phyloP scores from a whole-genome alignment of 2,888 invertebrate genomes.

The Erannis defoliaria region DNA sequence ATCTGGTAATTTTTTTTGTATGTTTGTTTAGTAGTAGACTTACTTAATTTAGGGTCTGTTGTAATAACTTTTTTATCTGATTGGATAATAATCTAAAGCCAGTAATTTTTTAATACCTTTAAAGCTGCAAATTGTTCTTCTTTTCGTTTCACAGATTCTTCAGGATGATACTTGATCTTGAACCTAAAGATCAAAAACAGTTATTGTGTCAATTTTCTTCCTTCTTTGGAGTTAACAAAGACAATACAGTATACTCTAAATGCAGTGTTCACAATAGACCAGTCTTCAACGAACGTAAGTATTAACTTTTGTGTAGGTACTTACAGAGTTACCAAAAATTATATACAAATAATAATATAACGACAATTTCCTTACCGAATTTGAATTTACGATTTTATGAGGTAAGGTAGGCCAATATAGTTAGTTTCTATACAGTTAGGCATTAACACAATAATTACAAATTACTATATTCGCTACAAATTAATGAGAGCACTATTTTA shows the following conservation, averaged over 20 bases:
- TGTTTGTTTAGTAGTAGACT: too few relatives aligned
- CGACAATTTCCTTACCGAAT: too few relatives aligned
- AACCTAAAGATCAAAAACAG: conserved; percentile 89
- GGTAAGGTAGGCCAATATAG: neutral
- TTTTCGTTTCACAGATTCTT: conserved; percentile 96
- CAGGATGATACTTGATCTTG: conserved; percentile 99
- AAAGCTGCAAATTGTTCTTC: conserved; percentile 94
- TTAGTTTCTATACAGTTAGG: neutral
- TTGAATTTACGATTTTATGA: neutral
- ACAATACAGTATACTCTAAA: conserved; percentile 25
- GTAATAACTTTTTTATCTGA: neutral
- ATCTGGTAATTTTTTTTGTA: too few relatives aligned
- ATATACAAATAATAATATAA: too few relatives aligned
- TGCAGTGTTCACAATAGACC: conserved; percentile 31
- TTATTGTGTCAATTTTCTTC: conserved; percentile 13
- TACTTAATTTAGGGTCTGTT: neutral
- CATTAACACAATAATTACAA: neutral
- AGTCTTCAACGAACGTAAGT: conserved; percentile 16
- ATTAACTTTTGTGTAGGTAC: neutral
- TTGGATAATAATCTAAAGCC: neutral
- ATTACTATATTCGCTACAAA: conserved; percentile 1
- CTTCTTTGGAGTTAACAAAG: conserved; percentile 3
- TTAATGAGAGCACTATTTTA: conserved; percentile 26
- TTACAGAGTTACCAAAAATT: neutral
- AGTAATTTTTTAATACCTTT: conserved; percentile 78